These are phyloP conservation scores for Poicephalus meyeri DNA, from an alignment of 2,113 vertebrate species.

Conservation along the genomic window DNA sequence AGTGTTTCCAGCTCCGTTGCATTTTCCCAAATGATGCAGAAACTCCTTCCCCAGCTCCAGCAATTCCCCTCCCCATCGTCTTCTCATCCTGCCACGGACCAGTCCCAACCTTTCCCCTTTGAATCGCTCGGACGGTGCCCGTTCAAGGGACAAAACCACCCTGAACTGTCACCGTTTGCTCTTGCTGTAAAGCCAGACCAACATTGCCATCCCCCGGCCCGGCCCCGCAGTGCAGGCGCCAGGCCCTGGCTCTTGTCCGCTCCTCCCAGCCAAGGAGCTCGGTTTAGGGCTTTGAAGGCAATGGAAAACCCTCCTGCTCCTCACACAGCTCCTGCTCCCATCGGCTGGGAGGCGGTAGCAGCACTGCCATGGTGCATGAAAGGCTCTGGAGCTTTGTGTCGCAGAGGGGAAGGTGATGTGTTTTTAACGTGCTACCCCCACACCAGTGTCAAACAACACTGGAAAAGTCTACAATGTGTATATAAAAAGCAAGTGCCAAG, in stretches of 20 bases:
- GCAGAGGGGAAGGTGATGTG: accelerated
- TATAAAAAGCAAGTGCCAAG: not conserved
- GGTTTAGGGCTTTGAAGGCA: not conserved
- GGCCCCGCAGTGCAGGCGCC: not conserved
- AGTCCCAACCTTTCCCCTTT: not conserved
- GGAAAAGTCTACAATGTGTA: not conserved
- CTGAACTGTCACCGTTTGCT: accelerated
- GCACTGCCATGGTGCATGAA: accelerated
- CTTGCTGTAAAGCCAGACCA: not conserved
- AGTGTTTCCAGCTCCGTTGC: slow-evolving; percentile 38
- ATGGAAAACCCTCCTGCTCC: not conserved
- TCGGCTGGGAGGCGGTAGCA: accelerated
- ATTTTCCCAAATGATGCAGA: slow-evolving; percentile 29
- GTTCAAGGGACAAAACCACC: too few relatives aligned
- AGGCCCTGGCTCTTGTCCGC: not conserved
- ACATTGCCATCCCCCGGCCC: slow-evolving; percentile 45
- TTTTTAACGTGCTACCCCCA: accelerated
- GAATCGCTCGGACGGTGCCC: not conserved
- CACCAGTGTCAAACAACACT: accelerated
- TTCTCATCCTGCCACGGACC: not conserved
- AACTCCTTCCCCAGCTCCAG: slow-evolving; percentile 33
- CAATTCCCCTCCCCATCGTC: not conserved
- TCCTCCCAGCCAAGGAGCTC: not conserved
- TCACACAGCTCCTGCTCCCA: not conserved
- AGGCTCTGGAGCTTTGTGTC: not conserved